These are phyloP conservation scores for Plodia interpunctella DNA, from an alignment of 1,140 invertebrate species.

Conservation along the genomic window DNA sequence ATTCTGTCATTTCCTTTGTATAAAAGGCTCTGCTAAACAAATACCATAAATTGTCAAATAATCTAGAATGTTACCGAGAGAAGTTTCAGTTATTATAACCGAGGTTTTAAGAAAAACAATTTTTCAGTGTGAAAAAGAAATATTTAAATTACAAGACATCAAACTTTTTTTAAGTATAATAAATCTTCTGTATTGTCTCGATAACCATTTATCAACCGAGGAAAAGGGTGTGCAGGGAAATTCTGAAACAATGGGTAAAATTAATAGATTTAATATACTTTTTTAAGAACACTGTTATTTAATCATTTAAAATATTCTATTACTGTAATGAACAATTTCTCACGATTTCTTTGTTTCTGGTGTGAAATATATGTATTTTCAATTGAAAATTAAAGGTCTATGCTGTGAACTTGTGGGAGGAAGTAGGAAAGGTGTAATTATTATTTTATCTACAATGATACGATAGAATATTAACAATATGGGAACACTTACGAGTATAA, in stretches of 20 bases:
- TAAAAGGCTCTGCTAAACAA: no score
- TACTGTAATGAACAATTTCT: not conserved
- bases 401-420: not conserved
- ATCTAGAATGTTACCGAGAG: no score
- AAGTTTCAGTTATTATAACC: no score
- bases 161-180: not conserved
- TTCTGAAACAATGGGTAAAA: not conserved
- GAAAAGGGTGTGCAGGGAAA: slow-evolving; percentile 4
- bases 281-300: not conserved
- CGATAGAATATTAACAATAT: no score
- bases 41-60: no score
- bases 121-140: no score
- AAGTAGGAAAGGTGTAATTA: not conserved
- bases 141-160: not conserved
- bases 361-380: slow-evolving; percentile 4
- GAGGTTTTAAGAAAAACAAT: no score
- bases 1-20: no score
- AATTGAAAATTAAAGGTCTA: not conserved
- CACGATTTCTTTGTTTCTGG: not conserved
- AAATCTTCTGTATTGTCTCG: not conserved
- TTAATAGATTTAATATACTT: not conserved
- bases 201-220: not conserved
- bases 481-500: no score
- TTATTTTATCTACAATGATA: not conserved
- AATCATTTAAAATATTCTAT: not conserved